Percentiles rank a stretch among this genome's conserved stretches.
These are phyloP conservation scores for Dolomedes plantarius DNA, from an alignment of 2,888 invertebrate genomes.

Conservation along the genomic window DNA sequence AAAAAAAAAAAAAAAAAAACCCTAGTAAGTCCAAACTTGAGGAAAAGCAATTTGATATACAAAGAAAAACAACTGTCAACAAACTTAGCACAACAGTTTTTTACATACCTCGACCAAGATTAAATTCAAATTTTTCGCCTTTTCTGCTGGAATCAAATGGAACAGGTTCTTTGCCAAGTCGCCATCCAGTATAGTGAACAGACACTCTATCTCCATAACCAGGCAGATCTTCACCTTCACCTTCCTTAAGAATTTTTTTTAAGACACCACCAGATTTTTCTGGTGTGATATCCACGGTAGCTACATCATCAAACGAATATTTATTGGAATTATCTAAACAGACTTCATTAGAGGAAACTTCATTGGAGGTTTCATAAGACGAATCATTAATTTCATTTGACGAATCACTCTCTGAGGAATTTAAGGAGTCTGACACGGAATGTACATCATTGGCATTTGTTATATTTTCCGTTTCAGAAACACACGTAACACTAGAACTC, in stretches of 20 bases:
- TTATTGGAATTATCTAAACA: background rate
- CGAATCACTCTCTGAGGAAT: too few species aligned
- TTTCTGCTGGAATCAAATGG: constrained; percentile 94
- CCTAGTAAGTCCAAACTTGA: too few species aligned
- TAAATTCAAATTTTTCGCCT: constrained; percentile 89
- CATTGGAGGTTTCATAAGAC: background rate
- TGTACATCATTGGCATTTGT: too few species aligned
- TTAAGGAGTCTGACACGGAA: background rate
- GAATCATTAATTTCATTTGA: background rate
- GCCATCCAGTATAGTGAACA: constrained; percentile 93
- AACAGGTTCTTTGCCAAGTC: constrained; percentile 82
- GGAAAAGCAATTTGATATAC: too few species aligned
- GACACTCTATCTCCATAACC: constrained; percentile 83
- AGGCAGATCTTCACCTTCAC: constrained; percentile 84
- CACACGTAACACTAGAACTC: too few species aligned
- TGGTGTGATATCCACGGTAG: constrained; percentile 80
- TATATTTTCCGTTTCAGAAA: too few species aligned
- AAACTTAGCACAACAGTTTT: too few species aligned
- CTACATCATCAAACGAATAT: background rate
- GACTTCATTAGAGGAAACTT: background rate
- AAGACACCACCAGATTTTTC: constrained; percentile 86
- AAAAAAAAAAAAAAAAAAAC: too few species aligned
- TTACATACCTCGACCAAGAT: constrained; percentile 87
- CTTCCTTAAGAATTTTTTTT: constrained; percentile 86
- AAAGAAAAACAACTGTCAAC: too few species aligned